These are phyloP conservation scores for Carabus problematicus DNA, from an alignment of 2,888 invertebrate species.

Conservation along the genomic window DNA sequence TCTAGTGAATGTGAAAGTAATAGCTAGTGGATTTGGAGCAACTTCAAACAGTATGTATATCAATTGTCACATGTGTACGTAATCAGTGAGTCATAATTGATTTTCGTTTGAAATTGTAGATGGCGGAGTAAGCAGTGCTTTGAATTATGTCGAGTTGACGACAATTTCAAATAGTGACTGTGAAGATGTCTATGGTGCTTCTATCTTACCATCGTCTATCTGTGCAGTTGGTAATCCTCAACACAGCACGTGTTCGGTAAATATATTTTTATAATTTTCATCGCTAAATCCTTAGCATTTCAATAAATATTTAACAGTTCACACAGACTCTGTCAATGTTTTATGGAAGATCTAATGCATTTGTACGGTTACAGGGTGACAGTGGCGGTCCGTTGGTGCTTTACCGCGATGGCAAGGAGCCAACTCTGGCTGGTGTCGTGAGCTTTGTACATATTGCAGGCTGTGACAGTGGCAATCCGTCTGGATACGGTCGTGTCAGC, in stretches of 20 bases:
- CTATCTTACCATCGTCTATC: slow-evolving; percentile 47
- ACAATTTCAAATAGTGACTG: slow-evolving; percentile 51
- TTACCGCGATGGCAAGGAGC: slow-evolving; percentile 34
- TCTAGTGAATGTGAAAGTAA: slow-evolving; percentile 33
- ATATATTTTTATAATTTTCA: not conserved
- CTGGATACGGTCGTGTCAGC: slow-evolving; percentile 49
- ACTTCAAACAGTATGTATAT: slow-evolving; percentile 45
- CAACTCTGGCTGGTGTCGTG: slow-evolving; percentile 50
- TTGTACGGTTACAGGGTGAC: slow-evolving; percentile 50
- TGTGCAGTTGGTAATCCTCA: slow-evolving; percentile 48
- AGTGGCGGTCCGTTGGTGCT: slow-evolving; percentile 52
- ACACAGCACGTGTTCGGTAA: slow-evolving; percentile 52
- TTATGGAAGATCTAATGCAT: not conserved
- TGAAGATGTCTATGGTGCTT: slow-evolving; percentile 45
- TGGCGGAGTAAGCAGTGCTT: not conserved
- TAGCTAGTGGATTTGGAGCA: slow-evolving; percentile 49
- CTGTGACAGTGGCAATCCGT: slow-evolving; percentile 50
- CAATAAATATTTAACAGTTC: not conserved
- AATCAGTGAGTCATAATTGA: not conserved
- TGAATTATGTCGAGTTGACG: slow-evolving; percentile 49
- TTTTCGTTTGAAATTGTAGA: not conserved
- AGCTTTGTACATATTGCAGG: slow-evolving; percentile 50
- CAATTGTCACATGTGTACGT: not conserved
- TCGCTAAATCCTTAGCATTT: not conserved
- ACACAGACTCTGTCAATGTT: too few species aligned